phyloP scores from a whole-genome alignment of 1,140 invertebrate species.

The Condylostylus longicornis region DNA sequence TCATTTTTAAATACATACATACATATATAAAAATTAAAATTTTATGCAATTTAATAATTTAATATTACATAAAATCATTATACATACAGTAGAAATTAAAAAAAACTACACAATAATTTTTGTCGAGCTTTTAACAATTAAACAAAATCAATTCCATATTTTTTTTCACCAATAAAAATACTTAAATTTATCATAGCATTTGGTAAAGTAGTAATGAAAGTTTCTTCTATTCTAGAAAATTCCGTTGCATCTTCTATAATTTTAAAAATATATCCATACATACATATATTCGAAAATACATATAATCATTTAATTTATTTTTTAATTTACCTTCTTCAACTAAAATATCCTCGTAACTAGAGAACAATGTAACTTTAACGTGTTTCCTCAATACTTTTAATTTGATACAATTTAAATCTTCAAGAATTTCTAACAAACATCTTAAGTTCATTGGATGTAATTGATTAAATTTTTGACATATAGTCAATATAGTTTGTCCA shows the following conservation, averaged over 20 bases:
- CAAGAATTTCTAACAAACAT: slow-evolving; percentile 19
- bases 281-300: neutral
- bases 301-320: neutral
- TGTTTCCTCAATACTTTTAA: slow-evolving; percentile 20
- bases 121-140: slow-evolving; percentile 9
- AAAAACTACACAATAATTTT: slow-evolving; percentile 7
- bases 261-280: too few relatives aligned
- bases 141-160: slow-evolving; percentile 39
- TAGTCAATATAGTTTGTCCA: slow-evolving; percentile 36
- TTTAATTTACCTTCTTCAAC: neutral
- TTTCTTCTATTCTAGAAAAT: slow-evolving; percentile 30
- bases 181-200: slow-evolving; percentile 39
- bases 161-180: slow-evolving; percentile 42
- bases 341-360: slow-evolving; percentile 6
- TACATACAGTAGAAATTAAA: slow-evolving; percentile 17
- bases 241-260: too few relatives aligned
- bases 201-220: slow-evolving; percentile 32
- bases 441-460: slow-evolving; percentile 29
- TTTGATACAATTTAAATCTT: slow-evolving; percentile 24
- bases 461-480: slow-evolving; percentile 38
- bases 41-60: too few relatives aligned
- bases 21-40: too few relatives aligned
- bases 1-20: too few relatives aligned
- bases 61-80: too few relatives aligned
- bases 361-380: slow-evolving; percentile 27